Conservation (phyloP, 2,797 vertebrate genomes). For the Coilia nasus region DNA sequence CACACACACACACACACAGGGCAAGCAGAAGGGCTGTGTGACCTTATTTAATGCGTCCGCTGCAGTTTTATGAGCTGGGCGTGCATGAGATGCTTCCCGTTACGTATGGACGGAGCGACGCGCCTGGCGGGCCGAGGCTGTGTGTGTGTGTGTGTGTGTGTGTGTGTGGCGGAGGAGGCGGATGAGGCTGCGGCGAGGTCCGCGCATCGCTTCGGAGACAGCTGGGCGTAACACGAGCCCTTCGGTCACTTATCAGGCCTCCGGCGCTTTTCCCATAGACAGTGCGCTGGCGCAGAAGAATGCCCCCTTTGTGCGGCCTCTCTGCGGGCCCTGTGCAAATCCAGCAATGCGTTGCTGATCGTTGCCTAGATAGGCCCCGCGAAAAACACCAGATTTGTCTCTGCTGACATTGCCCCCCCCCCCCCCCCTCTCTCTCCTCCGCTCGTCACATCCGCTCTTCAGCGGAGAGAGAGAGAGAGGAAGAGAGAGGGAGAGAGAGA, state of each 20-base stretch:
- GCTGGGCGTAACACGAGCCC: conserved; percentile 79
- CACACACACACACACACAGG: background rate
- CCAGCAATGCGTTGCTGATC: conserved; percentile 72
- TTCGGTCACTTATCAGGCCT: conserved; percentile 75
- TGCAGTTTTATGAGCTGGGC: conserved; percentile 68
- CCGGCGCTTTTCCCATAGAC: conserved; percentile 78
- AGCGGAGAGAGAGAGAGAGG: background rate
- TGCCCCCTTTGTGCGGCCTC: conserved; percentile 75
- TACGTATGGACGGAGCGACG: conserved; percentile 72
- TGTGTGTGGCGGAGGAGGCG: too few species aligned
- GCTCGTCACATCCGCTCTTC: conserved; percentile 64
- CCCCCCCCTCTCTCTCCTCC: conserved; percentile 58
- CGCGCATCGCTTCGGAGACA: conserved; percentile 74
- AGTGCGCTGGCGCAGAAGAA: conserved; percentile 72
- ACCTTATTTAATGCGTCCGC: conserved; percentile 74
- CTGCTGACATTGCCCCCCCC: conserved; percentile 63
- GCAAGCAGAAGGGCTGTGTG: conserved; percentile 61
- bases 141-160: background rate
- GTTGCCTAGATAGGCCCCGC: conserved; percentile 73
- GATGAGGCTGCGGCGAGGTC: conserved; percentile 42
- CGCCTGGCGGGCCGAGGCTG: conserved; percentile 44
- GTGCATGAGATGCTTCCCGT: conserved; percentile 74
- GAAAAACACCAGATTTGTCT: conserved; percentile 75
- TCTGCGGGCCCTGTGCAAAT: conserved; percentile 77
- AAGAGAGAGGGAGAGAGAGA: too few species aligned